Conservation (phyloP, 2,113 vertebrate genomes). For the Epinephelus moara region DNA sequence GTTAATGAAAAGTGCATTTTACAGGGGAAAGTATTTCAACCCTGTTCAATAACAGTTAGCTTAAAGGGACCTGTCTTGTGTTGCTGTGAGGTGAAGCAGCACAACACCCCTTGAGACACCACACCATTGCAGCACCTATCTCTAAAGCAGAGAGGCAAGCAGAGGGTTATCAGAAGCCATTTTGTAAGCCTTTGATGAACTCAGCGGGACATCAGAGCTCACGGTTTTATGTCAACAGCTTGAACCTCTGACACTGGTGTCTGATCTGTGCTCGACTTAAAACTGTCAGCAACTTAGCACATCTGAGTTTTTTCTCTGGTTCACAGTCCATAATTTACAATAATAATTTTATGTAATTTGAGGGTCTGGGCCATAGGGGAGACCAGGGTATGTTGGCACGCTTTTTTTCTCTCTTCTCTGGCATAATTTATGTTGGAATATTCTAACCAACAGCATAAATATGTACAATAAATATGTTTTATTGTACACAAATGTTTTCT, state of each 20-base stretch:
- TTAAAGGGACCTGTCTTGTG: conserved; percentile 28
- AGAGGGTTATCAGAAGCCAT: conserved; percentile 44
- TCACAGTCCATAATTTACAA: background rate
- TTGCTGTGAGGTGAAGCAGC: conserved; percentile 18
- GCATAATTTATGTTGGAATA: too few species aligned
- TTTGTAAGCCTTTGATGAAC: conserved; percentile 41
- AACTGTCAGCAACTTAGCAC: background rate
- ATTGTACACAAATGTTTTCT: too few species aligned
- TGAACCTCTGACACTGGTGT: conserved; percentile 7
- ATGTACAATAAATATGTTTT: too few species aligned
- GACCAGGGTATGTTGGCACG: too few species aligned
- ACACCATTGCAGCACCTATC: conserved; percentile 10
- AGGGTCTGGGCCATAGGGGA: too few species aligned
- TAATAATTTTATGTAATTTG: background rate
- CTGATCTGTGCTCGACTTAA: conserved; percentile 19
- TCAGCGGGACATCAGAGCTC: conserved; percentile 5
- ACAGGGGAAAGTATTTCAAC: background rate
- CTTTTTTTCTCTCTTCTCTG: too few species aligned
- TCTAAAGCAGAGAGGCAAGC: conserved; percentile 17
- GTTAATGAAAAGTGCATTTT: conserved; percentile 30
- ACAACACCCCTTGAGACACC: conserved; percentile 11
- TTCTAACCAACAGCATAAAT: too few species aligned
- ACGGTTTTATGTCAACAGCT: conserved; percentile 9
- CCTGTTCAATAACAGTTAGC: conserved; percentile 13
- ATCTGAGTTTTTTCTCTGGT: background rate